Base-by-base conservation (phyloP, 2,113 vertebrate species). In the Psilopogon haemacephalus region DNA sequence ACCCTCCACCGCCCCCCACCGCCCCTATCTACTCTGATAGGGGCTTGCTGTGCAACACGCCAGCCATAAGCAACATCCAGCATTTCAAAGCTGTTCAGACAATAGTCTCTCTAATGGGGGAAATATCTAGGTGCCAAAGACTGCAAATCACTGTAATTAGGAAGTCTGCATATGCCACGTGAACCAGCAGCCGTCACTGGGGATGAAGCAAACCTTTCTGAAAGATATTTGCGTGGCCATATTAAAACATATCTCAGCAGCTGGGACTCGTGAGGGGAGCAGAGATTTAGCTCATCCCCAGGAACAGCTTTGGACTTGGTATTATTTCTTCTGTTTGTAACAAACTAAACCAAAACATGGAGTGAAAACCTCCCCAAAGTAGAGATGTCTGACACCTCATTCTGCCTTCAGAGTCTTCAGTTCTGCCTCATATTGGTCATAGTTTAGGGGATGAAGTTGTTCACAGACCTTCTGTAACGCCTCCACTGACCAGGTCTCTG, bases 31-130 rank as follows among this genome's bases (percentile, higher is more conserved):
- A 17, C 4, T 71, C 33, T 74, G 72, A 24, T 54, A 50, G 26
- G 37, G 8, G 16, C 54, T 94, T 5, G 1, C 30, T 35, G 18
- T 60, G 35, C 37, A 46, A 30, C 16, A 3, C 33, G 28, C 19
- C 54, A 55, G 28, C 24, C 40, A 3, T 8, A 59, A 72, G 50
- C 0, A 0, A 33, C 0, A 0, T 62, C 46, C 76, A 46, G 3
- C 13, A 48, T 50, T 88, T 71, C 37, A 87, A 83, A 94, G 35
- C 68, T 89, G 33, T 55, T 87, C 38, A 73, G 85, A 78, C 21
- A 85, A 86, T 32, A 27, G 46, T 65, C 3, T 80, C 18, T 77
- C 59, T 80, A 89, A 64, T 30, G 42, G 69, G 60, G 38, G 78
- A 80, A 91, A 83, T 44, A 80, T 56, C 68, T 74, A 32, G 54